Evolutionary conservation across 2,113 vertebrate genomes (phyloP).

Genomic region (Rutilus rutilus): DNA sequence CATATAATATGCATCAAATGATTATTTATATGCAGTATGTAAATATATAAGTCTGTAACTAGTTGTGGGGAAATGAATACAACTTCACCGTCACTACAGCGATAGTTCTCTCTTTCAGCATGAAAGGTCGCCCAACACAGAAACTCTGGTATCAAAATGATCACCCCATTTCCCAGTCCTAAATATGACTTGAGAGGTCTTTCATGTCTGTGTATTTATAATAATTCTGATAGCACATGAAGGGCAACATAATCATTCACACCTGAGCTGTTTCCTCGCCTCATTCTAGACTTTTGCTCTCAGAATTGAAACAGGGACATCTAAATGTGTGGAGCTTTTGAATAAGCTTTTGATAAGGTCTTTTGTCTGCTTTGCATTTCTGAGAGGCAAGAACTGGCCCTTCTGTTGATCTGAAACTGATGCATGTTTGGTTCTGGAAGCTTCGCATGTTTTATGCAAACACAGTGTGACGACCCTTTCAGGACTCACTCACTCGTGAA

Average conservation of each 20-base stretch:
- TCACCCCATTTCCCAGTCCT: background rate
- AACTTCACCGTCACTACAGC: background rate
- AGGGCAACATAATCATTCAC: background rate
- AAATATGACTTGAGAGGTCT: background rate
- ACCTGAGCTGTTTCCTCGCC: background rate
- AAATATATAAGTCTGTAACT: background rate
- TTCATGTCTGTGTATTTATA: no score
- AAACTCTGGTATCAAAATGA: background rate
- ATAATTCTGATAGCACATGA: background rate
- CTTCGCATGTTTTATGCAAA: background rate
- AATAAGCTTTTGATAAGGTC: background rate
- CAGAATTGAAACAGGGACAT: background rate
- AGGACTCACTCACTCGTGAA: background rate
- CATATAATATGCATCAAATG: background rate
- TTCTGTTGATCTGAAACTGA: slow-evolving; percentile 5
- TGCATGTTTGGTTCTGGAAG: background rate
- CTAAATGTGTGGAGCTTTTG: background rate
- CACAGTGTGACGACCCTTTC: background rate
- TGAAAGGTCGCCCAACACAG: background rate
- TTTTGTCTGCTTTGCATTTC: background rate
- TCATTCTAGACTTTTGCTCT: background rate
- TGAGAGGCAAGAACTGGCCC: background rate
- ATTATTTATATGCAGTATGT: background rate
- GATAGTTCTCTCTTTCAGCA: background rate
- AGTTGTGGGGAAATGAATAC: background rate